A percentile compares a stretch with the other conserved stretches of the same genome.
Conservation (phyloP, 2,797 vertebrate genomes). For the Clarias fuscus region DNA sequence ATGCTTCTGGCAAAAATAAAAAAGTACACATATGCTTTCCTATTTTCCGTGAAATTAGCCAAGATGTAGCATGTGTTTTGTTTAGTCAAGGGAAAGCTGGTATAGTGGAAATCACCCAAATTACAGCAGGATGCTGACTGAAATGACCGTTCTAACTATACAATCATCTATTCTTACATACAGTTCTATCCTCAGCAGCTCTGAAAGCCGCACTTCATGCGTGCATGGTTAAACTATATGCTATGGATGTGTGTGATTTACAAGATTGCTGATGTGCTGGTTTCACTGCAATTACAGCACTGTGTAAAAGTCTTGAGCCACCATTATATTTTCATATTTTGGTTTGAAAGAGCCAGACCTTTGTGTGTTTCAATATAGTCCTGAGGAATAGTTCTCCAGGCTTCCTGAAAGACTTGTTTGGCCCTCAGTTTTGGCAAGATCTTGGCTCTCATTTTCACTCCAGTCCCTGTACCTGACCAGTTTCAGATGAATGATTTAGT, state of each 20-base stretch:
- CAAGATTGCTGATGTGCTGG: not conserved
- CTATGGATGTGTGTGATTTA: not conserved
- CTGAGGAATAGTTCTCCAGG: no score
- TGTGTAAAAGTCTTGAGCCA: no score
- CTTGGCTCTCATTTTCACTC: no score
- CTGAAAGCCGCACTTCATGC: not conserved
- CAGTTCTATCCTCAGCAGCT: not conserved
- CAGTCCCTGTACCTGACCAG: no score
- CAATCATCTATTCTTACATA: not conserved
- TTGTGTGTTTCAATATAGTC: no score
- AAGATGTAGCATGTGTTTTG: not conserved
- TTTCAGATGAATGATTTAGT: no score
- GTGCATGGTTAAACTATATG: not conserved
- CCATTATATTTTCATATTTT: no score
- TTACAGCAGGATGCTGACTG: not conserved
- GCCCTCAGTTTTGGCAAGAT: no score
- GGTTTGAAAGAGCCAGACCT: no score
- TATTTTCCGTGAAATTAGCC: not conserved
- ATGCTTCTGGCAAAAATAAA: not conserved
- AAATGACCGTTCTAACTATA: not conserved
- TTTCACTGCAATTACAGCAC: not conserved
- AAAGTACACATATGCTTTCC: not conserved
- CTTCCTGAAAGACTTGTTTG: no score
- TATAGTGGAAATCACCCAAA: not conserved
- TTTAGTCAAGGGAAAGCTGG: not conserved